Evolutionary conservation across 2,888 invertebrate species (phyloP), one percentile per base, ranked within the genome.

Genomic region (Coleophora flavipennella): DNA sequence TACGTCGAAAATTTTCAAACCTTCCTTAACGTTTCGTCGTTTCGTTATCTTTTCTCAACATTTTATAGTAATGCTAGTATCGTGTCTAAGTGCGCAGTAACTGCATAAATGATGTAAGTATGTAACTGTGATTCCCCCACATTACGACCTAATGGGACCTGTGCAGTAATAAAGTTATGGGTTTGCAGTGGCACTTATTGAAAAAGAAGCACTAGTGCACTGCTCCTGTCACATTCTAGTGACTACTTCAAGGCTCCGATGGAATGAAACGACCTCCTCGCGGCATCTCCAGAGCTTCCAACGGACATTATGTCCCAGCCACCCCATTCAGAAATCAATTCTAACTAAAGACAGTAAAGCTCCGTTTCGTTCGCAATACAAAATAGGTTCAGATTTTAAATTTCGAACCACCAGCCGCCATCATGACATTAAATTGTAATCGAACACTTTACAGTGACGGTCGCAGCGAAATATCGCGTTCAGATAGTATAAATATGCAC

Each of bases 381-480:
- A 31, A 25, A 46, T 38, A 50, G 44, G 59, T 65, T 65, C 58
- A 62, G 69, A 73, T 73, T 75, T 73, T 59, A 70, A 77, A 71
- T 69, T 65, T 62, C 62, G 58, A 63, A 58, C 62, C 57, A 62
- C 50, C 54, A 51, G 50, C 62, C 67, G 65, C 70, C 68, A 65
- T 76, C 69, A 66, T 68, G 73, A 77, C 80, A 73, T 83, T 84
- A 83, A 84, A 84, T 84, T 80, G 84, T 80, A 83, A 83, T 84
- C 81, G 83, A 81, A 80, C 79, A 79, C 80, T 74, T 77, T 77
- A 77, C 76, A 71, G 58, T 75, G 83, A 78, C 73, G 72, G 67
- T 76, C 67, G 69, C 70, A 53, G 68, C 70, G 72, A 81, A 79
- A 78, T 81, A 80, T 78, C 76, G 78, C 68, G 61, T 61, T 66